Base-by-base conservation (phyloP, 2,797 vertebrate species). In the Psittacula echo region DNA sequence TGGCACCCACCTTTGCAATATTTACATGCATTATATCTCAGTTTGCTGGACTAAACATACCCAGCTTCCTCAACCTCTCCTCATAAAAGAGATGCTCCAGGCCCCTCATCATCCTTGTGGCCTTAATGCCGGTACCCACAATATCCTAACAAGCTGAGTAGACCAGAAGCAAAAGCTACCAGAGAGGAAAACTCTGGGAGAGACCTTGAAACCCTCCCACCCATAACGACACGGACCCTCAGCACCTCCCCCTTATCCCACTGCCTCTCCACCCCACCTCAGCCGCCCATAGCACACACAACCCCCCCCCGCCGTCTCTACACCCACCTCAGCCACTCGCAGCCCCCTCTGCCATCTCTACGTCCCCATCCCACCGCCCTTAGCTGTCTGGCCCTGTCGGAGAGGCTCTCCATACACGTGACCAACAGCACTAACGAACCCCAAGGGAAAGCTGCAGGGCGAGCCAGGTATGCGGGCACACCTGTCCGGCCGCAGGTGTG, bases 181-280 rank as follows among this genome's bases (percentile, higher is more conserved):
- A 4, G 18, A 47, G 53, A 58, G 19, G n/a, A 74, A 80, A 86
- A 74, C 51, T 45, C 53, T 10, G 61, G 29, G 44, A 77, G 30
- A 0, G 6, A 34, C 79, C 48, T 27, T 41, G 48, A 85, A 83
- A 74, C 58, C 41, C 58, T 78, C n/a, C 42, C 9, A 6, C 3
- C 41, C 17, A 0, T 10, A 30, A 27, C 3, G 12, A 34, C 42
- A 27, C 5, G 0, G 58, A 13, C 32, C 53, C 66, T 11, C n/a
- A 16, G 19, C 4, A 2, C 29, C 27, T 13, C 7, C 10, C 9
- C 18, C 30, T 13, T 7, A 39, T n/a, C 22, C 7, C 14, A 6
- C n/a, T 58, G 54, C n/a, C 37, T 5, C 19, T 6, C 1, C 16
- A n/a, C 13, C 39, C 24, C 53, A 9, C 5, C 34, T 16, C 22